Conservation (phyloP, 1,140 invertebrate genomes). For the Danaus melanippus region DNA sequence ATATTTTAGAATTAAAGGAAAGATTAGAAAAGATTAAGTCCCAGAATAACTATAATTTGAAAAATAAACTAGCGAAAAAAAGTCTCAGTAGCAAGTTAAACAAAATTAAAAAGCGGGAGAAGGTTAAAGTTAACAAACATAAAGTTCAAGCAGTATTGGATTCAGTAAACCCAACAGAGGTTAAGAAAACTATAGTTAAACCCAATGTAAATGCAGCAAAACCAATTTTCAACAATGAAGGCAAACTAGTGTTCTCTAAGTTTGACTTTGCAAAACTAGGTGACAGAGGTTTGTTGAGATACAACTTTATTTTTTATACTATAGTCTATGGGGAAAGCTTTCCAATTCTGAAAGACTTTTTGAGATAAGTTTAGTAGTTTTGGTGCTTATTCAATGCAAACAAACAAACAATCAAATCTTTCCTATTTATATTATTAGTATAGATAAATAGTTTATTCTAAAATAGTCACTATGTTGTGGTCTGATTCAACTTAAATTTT, state of each 20-base stretch:
- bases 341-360: no score
- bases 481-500: no score
- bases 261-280: slow-evolving; percentile 80
- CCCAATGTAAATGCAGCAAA: slow-evolving; percentile 66
- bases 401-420: no score
- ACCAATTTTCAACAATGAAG: slow-evolving; percentile 83
- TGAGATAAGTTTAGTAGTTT: no score
- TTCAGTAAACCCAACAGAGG: slow-evolving; percentile 11
- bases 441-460: no score
- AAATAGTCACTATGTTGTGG: no score
- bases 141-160: slow-evolving; percentile 33
- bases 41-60: slow-evolving; percentile 54
- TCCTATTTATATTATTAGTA: no score
- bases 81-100: slow-evolving; percentile 59
- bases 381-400: no score
- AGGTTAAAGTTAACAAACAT: slow-evolving; percentile 38
- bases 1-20: slow-evolving; percentile 54
- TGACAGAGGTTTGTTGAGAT: slow-evolving; percentile 34
- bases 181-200: slow-evolving; percentile 26
- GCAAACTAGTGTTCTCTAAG: slow-evolving; percentile 87
- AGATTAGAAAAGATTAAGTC: slow-evolving; percentile 60
- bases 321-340: no score
- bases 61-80: slow-evolving; percentile 59
- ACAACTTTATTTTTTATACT: no score
- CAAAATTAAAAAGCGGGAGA: slow-evolving; percentile 56